These are phyloP conservation scores for Agraylea sexmaculata DNA, from an alignment of 1,140 invertebrate genomes.

Conservation along the genomic window DNA sequence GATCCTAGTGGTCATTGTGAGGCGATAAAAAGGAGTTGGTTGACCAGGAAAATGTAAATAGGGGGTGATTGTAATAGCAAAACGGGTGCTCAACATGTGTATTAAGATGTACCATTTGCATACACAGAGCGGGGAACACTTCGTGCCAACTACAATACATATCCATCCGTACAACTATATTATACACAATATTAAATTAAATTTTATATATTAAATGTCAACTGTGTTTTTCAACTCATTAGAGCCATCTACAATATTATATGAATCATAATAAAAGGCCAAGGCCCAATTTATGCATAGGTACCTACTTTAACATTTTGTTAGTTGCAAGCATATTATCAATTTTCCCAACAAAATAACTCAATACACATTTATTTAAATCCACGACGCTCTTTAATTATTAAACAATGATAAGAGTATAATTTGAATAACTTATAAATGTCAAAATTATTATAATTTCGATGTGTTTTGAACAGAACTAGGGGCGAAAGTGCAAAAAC, in stretches of 20 bases:
- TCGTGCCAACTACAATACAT: conserved; percentile 13
- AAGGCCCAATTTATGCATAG: not conserved
- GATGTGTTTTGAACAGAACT: not conserved
- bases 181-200: not conserved
- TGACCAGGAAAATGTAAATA: conserved; percentile 23
- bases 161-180: conserved; percentile 2
- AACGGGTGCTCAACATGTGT: conserved; percentile 13
- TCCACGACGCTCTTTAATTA: no score
- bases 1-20: no score
- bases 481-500: no score
- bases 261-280: conserved; percentile 7
- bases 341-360: no score
- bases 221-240: not conserved
- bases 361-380: no score
- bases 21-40: no score
- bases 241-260: conserved; percentile 1
- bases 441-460: not conserved
- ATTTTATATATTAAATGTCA: not conserved
- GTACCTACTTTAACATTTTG: no score
- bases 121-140: conserved; percentile 20
- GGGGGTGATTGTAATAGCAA: conserved; percentile 19
- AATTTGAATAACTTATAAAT: conserved; percentile 1
- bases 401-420: not conserved
- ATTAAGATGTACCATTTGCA: conserved; percentile 23
- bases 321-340: no score